Evolutionary conservation across 2,888 invertebrate genomes (phyloP), one percentile per base, ranked within the genome.

Genomic region (Campoletis raptor): DNA sequence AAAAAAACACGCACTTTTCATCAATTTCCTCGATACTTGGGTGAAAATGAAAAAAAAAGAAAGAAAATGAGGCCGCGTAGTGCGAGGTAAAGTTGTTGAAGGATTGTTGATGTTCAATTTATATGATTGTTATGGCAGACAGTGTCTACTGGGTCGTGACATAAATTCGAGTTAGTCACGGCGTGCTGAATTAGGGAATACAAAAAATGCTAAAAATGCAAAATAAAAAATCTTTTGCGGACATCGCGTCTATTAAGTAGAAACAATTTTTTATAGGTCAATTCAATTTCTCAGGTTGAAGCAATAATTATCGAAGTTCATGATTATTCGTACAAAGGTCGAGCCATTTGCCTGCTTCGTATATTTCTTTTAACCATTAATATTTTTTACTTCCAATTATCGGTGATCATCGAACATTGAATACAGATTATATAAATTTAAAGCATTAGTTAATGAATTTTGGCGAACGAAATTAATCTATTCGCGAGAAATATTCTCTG

Each of bases 321-420:
- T 15, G 15, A 61, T 61, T 61, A 61, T 61, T 61, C 12, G 30
- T 61, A 61, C 61, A 61, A 61, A 2, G 15, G 6, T 57, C 24
- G 57, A 61, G 12, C 15, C 12, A 10, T 30, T 30, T 30, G 30
- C 30, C 30, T 61, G 30, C 61, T 30, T 61, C 4, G 15, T 15
- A 30, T 30, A 30, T 61, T 61, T 61, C 30, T 6, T 15, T 61
- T 61, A 61, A 30, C 61, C 6, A 61, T 30, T 61, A 12, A 61
- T 30, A 61, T 61, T 61, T 61, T 61, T 61, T 61, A 61, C 61
- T 61, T 30, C 1, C 61, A 30, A 61, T 30, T 61, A 61, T 61
- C 30, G 61, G 30, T 30, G 12, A 61, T 10, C 30, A 61, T 30
- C 61, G 61, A 61, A 61, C 30, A 15, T 15, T 61, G 15, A 57